phyloP scores from a whole-genome alignment of 2,113 vertebrate genomes.

The Laterallus jamaicensis region DNA sequence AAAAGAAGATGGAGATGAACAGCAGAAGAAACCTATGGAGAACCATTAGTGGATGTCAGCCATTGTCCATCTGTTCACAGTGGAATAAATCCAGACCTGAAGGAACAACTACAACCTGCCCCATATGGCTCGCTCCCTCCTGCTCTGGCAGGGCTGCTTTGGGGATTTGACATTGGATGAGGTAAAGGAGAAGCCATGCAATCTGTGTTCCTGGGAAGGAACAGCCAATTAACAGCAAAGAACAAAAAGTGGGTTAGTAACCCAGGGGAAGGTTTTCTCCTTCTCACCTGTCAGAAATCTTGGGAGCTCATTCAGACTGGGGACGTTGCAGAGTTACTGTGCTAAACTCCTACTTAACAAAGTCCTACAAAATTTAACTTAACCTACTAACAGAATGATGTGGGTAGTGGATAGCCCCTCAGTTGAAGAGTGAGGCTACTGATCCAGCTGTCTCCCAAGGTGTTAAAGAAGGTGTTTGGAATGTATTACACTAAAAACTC shows the following conservation, averaged over 20 bases:
- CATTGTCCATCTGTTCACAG: conserved; percentile 66
- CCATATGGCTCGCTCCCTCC: conserved; percentile 41
- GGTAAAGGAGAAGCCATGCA: conserved; percentile 11
- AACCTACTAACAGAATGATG: neutral
- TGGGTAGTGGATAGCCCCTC: neutral
- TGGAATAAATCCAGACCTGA: conserved; percentile 68
- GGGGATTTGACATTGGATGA: conserved; percentile 56
- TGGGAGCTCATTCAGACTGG: neutral
- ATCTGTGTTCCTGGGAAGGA: conserved; percentile 30
- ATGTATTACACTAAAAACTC: neutral
- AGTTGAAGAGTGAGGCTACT: fast-evolving
- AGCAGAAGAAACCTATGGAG: conserved; percentile 45
- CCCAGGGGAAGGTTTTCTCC: neutral
- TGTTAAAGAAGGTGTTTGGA: neutral
- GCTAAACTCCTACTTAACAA: neutral
- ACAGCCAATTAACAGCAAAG: conserved; percentile 3
- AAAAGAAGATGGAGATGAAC: conserved; percentile 26
- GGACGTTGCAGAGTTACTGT: neutral
- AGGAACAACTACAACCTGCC: conserved; percentile 63
- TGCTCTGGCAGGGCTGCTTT: conserved; percentile 27
- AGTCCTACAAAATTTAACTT: neutral
- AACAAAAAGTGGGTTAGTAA: conserved; percentile 43
- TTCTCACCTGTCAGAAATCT: conserved; percentile 9
- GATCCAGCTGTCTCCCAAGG: neutral
- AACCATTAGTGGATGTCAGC: conserved; percentile 57